Percentiles rank a stretch among this genome's conserved stretches.
These are phyloP conservation scores for Hypena proboscidalis DNA, from an alignment of 2,888 invertebrate genomes.

Conservation along the genomic window DNA sequence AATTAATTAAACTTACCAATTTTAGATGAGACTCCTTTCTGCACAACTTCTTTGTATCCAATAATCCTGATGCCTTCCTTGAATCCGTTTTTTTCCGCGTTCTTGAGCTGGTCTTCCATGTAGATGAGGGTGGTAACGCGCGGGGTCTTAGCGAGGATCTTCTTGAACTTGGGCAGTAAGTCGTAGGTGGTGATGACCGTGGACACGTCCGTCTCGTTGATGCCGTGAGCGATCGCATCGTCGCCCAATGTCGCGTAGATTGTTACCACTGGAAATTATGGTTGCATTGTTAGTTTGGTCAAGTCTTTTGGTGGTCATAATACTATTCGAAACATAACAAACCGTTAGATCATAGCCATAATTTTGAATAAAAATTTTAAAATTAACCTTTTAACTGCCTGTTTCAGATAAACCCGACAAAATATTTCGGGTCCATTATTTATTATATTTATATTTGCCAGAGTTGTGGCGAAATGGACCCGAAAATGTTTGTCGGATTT, in stretches of 20 bases:
- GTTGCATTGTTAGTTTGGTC: too few relatives aligned
- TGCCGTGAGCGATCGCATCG: constrained; percentile 97
- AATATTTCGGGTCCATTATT: too few relatives aligned
- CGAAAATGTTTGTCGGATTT: too few relatives aligned
- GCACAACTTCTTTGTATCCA: constrained; percentile 88
- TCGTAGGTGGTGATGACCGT: constrained; percentile 97
- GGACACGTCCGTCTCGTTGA: constrained; percentile 98
- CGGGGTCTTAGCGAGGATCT: constrained; percentile 89
- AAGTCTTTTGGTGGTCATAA: too few relatives aligned
- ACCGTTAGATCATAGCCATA: too few relatives aligned
- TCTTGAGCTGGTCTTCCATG: constrained; percentile 94
- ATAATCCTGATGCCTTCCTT: constrained; percentile 90
- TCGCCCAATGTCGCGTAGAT: constrained; percentile 98
- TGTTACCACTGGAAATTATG: constrained; percentile 90
- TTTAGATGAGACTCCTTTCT: constrained; percentile 63
- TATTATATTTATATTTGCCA: background rate
- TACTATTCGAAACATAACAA: too few relatives aligned
- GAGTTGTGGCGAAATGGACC: too few relatives aligned
- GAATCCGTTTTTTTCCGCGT: constrained; percentile 88
- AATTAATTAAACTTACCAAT: constrained; percentile 64
- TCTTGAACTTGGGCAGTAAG: constrained; percentile 95
- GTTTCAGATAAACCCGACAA: too few relatives aligned
- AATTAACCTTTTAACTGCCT: too few relatives aligned
- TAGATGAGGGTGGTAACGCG: constrained; percentile 92
- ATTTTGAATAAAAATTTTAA: too few relatives aligned